Base-by-base conservation (phyloP, 2,888 invertebrate genomes). In the Dugesia japonica region DNA sequence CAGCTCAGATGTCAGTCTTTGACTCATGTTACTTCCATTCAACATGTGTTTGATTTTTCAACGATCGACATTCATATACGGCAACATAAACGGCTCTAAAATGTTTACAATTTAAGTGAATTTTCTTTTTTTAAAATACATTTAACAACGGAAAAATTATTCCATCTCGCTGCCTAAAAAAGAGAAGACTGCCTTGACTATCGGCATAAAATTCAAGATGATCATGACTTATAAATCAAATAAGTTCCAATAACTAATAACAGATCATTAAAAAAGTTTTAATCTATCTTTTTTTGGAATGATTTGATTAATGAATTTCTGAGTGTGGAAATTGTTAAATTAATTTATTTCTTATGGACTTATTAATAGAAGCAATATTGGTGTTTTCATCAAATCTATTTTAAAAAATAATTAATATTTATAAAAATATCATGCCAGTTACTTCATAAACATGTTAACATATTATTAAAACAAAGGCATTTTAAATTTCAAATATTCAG, bases 11-110 rank as follows among this genome's bases (percentile, higher is more conserved):
- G 98, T 98, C 77, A 99, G 87, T 0, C 98, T 98, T 0, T 98
- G 98, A 83, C 97, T 97, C 98, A 99, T 94, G 86, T 98, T 95
- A 74, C 98, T 98, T 42, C 99, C 99, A 85, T 94, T 94, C 74
- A 99, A 88, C 23, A 99, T 94, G 87, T 97, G 98, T 78, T 92
- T 88, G 80, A 99, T 99, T 0, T 98, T 98, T 79, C 98, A 98
- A 85, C 94, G 95, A 85, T 99, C 98, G 0, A 98, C 98, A 87
- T 86, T 85, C 84, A 85, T 84, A 78, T 82, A 82, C 1, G 85
- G 85, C 76, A 84, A 78, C 71, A 85, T 83, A 85, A 94, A 94
- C 31, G 95, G 97, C 87, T 90, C 92, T 92, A 9, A 77, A 77
- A 23, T 71, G 9, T 15, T 71, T 23, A 13, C 7, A 15, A 9